Evolutionary conservation across 2,113 vertebrate species (phyloP).

Genomic region (Centropus bengalensis): DNA sequence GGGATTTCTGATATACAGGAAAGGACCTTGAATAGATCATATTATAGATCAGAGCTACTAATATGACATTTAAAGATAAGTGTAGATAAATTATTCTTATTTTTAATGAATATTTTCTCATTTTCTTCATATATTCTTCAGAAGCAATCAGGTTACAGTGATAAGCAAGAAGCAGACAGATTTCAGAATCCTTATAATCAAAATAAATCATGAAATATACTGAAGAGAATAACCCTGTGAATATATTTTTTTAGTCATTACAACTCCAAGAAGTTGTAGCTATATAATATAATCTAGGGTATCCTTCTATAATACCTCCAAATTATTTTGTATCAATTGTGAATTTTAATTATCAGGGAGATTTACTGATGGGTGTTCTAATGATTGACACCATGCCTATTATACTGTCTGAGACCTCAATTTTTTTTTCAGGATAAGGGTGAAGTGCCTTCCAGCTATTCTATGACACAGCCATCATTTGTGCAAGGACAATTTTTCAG

Average conservation of each 20-base stretch:
- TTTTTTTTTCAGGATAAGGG: background rate
- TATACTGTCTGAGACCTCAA: background rate
- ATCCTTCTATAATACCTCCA: background rate
- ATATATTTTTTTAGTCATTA: background rate
- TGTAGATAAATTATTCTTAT: background rate
- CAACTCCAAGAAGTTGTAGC: background rate
- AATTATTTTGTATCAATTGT: background rate
- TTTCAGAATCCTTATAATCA: background rate
- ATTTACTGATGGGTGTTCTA: background rate
- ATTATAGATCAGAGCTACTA: background rate
- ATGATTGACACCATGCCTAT: background rate
- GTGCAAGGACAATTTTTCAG: background rate
- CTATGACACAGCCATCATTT: background rate
- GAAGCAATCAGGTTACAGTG: background rate
- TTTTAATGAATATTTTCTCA: background rate
- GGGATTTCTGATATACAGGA: slow-evolving; percentile 41
- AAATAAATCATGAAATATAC: background rate
- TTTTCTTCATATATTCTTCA: background rate
- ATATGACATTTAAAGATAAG: background rate
- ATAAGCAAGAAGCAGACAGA: background rate
- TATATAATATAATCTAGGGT: background rate
- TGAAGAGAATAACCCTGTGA: background rate
- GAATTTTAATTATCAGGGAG: background rate
- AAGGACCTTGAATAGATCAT: slow-evolving; percentile 24
- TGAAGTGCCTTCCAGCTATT: background rate